Base-by-base conservation (phyloP, 2,888 invertebrate genomes). In the Pristionchus maxplancki region DNA sequence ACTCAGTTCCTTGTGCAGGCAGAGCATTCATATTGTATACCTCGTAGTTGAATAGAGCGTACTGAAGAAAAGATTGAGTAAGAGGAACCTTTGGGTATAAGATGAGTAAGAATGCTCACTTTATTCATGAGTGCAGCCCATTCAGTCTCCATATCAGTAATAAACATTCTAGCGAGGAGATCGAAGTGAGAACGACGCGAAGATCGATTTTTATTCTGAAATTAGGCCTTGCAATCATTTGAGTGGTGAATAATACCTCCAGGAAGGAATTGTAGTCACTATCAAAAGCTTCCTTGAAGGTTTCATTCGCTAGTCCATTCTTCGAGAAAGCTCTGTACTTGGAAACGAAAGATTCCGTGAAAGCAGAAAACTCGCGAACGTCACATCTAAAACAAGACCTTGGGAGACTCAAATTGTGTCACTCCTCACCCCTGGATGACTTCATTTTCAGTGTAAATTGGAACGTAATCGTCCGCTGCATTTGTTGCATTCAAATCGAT, bases 61-160 rank as follows among this genome's bases (percentile, higher is more conserved):
- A 71, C 87, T 87, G 34, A 34, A 34, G n/a, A 58, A n/a, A n/a
- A 58, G 6, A 6, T 2, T 50, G 50, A 20, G 48, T 17, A 48
- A 50, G 8, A 4, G 20, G 4, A 11, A n/a, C 53, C 53, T 20
- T 44, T 44, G 11, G 11, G 8, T 11, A 44, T 5, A 78, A 24
- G 15, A 64, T 28, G 31, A 37, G 17, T 28, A 34, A 78, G 20
- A 17, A 28, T 48, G 11, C 64, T 28, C 1, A 64, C 85, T 11
- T 64, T 62, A n/a, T 24, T 31, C 44, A 44, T 48, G 20, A 31
- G n/a, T 6, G 87, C 87, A 48, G 87, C 87, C 87, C 87, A 87
- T 87, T 87, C 87, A 3, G 24, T 74, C 37, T 87, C 87, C 50
- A 31, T 31, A 28, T 74, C 44, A 24, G 71, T 58, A 9, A 87